These are phyloP conservation scores for Escarpia spicata DNA, from an alignment of 2,888 invertebrate genomes.

Conservation along the genomic window DNA sequence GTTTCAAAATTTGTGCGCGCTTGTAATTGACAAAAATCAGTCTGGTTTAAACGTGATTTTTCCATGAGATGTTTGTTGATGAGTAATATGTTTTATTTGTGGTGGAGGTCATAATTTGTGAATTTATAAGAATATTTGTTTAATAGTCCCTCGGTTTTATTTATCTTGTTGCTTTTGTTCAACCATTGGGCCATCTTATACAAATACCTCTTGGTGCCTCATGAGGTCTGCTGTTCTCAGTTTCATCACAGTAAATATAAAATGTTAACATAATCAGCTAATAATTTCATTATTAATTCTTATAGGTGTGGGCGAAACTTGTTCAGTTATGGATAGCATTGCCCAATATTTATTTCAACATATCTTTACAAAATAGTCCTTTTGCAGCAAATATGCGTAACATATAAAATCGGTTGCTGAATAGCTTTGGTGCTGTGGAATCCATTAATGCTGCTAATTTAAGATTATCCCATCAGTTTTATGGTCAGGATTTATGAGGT, in stretches of 20 bases:
- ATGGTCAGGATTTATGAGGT: not conserved
- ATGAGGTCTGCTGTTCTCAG: no score
- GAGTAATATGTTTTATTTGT: no score
- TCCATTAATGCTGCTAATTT: not conserved
- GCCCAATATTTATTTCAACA: not conserved
- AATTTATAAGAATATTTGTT: no score
- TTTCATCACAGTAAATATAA: no score
- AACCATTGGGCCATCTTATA: no score
- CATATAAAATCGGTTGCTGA: not conserved
- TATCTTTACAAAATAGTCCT: not conserved
- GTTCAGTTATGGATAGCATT: not conserved
- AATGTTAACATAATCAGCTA: not conserved
- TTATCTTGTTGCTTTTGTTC: no score
- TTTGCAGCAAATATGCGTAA: not conserved
- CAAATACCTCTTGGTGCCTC: no score
- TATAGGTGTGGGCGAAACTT: not conserved
- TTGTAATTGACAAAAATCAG: not conserved
- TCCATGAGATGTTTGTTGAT: not conserved
- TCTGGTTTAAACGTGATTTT: not conserved
- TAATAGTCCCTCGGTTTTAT: no score
- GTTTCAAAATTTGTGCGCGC: not conserved
- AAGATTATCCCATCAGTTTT: not conserved
- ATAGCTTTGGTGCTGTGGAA: not conserved
- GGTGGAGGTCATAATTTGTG: no score
- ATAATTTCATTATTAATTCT: not conserved